phyloP scores from a whole-genome alignment of 2,888 invertebrate genomes.

The Drosophila falleni region DNA sequence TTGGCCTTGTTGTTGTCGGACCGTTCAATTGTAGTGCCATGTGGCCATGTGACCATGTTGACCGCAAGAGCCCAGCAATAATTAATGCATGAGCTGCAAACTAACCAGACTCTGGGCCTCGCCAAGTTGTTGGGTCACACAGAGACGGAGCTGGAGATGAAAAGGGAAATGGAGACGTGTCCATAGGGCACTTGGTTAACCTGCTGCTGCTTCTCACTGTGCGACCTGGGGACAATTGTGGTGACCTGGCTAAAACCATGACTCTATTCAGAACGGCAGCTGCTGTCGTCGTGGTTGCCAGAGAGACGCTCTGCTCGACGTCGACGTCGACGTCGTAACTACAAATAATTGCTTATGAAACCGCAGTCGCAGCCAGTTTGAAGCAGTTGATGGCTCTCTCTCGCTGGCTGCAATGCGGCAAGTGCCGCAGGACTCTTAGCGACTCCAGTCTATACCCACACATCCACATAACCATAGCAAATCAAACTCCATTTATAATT shows the following conservation, averaged over 20 bases:
- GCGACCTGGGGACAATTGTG: constrained; percentile 33
- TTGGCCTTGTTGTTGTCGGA: constrained; percentile 9
- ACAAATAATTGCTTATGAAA: constrained; percentile 79
- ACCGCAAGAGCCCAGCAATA: constrained; percentile 78
- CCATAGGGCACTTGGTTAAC: constrained; percentile 26
- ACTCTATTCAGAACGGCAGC: constrained; percentile 34
- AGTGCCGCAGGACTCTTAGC: constrained; percentile 23
- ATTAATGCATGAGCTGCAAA: constrained; percentile 80
- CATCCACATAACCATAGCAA: constrained; percentile 19
- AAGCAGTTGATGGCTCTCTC: constrained; percentile 66
- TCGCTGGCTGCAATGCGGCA: constrained; percentile 34
- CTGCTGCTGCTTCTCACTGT: constrained; percentile 21
- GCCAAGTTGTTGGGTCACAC: constrained; percentile 31
- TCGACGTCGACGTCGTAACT: constrained; percentile 37
- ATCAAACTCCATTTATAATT: constrained; percentile 69
- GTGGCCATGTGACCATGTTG: constrained; percentile 46
- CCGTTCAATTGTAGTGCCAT: constrained; percentile 40
- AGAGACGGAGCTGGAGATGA: constrained; percentile 1
- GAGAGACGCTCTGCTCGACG: constrained; percentile 18
- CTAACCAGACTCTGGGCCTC: constrained; percentile 64
- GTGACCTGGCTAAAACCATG: constrained; percentile 6
- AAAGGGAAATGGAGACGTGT: not conserved
- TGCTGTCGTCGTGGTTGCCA: constrained; percentile 35
- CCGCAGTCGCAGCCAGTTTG: constrained; percentile 68
- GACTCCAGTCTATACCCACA: not conserved